Conservation (phyloP, 2,888 invertebrate species). For the Trichogramma dendrolimi region DNA sequence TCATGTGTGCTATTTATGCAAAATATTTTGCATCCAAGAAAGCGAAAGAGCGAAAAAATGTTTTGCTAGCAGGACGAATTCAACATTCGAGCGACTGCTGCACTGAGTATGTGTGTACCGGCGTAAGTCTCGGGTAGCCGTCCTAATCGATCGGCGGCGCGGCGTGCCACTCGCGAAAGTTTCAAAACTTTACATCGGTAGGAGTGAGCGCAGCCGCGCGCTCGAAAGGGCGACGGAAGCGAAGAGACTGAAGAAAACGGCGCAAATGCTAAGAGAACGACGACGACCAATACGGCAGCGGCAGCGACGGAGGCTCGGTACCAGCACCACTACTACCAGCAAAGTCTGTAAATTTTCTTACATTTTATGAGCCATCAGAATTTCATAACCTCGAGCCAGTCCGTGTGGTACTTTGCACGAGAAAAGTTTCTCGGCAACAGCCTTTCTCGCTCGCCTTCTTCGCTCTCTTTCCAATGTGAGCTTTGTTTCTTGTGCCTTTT, state of each 20-base stretch:
- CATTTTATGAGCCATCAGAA: constrained; percentile 54
- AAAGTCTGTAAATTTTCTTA: constrained; percentile 54
- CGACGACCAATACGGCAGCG: constrained; percentile 17
- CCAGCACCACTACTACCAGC: constrained; percentile 20
- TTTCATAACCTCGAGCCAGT: constrained; percentile 54
- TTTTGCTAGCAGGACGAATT: no score
- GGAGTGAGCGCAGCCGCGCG: constrained; percentile 28
- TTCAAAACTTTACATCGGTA: constrained; percentile 45
- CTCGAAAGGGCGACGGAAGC: constrained; percentile 33
- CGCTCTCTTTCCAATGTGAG: constrained; percentile 23
- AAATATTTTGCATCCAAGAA: no score
- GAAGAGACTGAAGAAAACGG: constrained; percentile 30
- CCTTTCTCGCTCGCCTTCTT: constrained; percentile 31
- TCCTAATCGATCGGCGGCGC: constrained; percentile 45
- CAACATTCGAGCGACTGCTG: no score
- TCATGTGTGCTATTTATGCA: no score
- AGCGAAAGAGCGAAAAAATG: no score
- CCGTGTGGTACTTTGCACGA: constrained; percentile 52
- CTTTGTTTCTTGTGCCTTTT: constrained; percentile 23
- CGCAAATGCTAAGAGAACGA: constrained; percentile 27
- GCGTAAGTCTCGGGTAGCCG: constrained; percentile 28
- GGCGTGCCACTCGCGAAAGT: constrained; percentile 30
- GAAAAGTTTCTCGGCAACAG: constrained; percentile 47
- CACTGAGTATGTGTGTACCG: constrained; percentile 26
- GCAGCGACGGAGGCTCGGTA: constrained; percentile 12